Percentiles rank a stretch among this genome's conserved stretches.
phyloP scores from a whole-genome alignment of 2,113 vertebrate genomes.

The Macquaria australasica region DNA sequence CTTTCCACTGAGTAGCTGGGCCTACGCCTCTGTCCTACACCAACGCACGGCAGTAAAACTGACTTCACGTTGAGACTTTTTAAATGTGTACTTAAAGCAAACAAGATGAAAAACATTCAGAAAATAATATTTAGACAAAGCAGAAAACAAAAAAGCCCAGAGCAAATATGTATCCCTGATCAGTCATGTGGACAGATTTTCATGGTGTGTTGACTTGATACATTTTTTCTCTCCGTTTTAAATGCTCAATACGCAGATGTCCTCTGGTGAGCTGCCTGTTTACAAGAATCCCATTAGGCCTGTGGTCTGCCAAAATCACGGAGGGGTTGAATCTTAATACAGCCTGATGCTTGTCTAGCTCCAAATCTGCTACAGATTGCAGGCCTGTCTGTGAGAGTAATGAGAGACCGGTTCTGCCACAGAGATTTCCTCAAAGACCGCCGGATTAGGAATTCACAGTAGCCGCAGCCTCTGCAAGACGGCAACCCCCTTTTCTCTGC shows the following conservation, averaged over 20 bases:
- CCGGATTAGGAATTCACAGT: conserved; percentile 80
- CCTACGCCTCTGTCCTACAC: neutral
- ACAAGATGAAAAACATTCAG: neutral
- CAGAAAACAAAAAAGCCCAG: neutral
- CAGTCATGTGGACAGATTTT: conserved; percentile 26
- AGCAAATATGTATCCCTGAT: conserved; percentile 24
- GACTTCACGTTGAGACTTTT: conserved; percentile 15
- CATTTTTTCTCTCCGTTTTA: conserved; percentile 11
- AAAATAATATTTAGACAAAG: conserved; percentile 3
- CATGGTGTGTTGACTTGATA: conserved; percentile 20
- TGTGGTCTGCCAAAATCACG: conserved; percentile 53
- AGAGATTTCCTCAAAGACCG: conserved; percentile 74
- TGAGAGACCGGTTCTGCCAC: conserved; percentile 70
- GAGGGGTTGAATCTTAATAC: conserved; percentile 72
- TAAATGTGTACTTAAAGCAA: conserved; percentile 1
- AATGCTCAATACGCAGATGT: conserved; percentile 31
- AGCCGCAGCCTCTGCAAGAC: conserved; percentile 44
- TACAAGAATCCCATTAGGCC: conserved; percentile 55
- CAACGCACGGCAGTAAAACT: conserved; percentile 2
- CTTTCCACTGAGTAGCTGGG: conserved; percentile 23
- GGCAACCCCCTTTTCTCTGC: conserved; percentile 58
- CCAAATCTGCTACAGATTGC: conserved; percentile 73
- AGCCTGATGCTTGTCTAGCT: conserved; percentile 67
- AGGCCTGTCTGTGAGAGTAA: conserved; percentile 71
- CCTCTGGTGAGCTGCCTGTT: conserved; percentile 55